phyloP scores from a whole-genome alignment of 2,113 vertebrate genomes.

The Archilochus colubris region DNA sequence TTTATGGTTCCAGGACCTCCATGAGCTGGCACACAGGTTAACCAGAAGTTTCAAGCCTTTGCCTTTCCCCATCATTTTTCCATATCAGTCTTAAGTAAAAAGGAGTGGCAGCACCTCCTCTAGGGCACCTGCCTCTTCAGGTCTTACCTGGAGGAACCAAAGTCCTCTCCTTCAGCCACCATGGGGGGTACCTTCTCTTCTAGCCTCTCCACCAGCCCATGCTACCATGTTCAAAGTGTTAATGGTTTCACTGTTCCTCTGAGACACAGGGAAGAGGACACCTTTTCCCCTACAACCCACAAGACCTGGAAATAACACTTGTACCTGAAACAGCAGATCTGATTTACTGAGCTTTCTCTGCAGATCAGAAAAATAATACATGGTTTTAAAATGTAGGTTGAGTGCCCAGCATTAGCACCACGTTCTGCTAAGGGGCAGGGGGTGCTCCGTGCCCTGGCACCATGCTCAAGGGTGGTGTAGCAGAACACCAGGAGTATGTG shows the following conservation, averaged over 20 bases:
- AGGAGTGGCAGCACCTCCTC: background rate
- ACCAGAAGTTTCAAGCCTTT: background rate
- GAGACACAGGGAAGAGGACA: background rate
- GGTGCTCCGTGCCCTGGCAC: background rate
- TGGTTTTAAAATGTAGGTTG: background rate
- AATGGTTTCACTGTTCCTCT: background rate
- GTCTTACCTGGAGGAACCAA: background rate
- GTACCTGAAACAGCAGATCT: background rate
- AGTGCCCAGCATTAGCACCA: accelerated
- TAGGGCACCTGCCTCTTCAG: background rate
- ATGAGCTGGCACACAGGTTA: background rate
- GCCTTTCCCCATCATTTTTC: background rate
- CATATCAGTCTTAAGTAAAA: background rate
- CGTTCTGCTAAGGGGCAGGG: background rate
- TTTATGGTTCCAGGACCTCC: background rate
- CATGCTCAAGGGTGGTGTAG: accelerated
- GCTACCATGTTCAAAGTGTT: background rate
- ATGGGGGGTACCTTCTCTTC: background rate
- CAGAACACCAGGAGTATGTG: background rate
- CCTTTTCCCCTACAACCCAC: background rate
- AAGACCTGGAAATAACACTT: background rate
- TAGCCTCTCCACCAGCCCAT: background rate
- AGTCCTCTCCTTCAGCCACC: background rate
- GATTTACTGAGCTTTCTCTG: background rate
- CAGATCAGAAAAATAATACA: background rate